Percentiles rank a stretch among this genome's conserved stretches.
phyloP scores from a whole-genome alignment of 2,797 vertebrate species.

The Girardinus metallicus region DNA sequence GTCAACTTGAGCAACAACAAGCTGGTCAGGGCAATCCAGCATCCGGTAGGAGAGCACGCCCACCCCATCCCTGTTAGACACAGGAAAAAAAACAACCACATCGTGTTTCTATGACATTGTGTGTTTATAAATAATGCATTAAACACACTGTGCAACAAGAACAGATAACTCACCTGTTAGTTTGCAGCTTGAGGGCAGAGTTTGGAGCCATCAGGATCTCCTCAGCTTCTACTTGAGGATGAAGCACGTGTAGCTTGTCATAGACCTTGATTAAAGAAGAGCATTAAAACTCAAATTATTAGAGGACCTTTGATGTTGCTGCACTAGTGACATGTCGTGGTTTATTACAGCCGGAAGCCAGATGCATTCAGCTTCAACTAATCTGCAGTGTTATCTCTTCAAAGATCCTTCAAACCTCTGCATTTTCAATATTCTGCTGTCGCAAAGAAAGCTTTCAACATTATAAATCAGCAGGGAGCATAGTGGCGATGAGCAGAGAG shows the following conservation, averaged over 20 bases:
- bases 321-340: constrained; percentile 47
- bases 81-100: not conserved
- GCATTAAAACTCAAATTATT: constrained; percentile 48
- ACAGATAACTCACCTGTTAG: constrained; percentile 86
- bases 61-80: constrained; percentile 83
- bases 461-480: constrained; percentile 30
- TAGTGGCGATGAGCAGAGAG: constrained; percentile 9
- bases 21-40: constrained; percentile 83
- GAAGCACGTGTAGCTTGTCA: constrained; percentile 88
- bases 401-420: constrained; percentile 45
- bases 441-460: constrained; percentile 17
- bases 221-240: constrained; percentile 83
- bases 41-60: constrained; percentile 86
- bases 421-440: constrained; percentile 33
- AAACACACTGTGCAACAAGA: not conserved
- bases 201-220: constrained; percentile 94
- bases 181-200: constrained; percentile 90
- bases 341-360: constrained; percentile 59
- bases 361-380: constrained; percentile 53
- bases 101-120: not conserved
- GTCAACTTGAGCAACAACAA: constrained; percentile 84
- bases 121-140: not conserved
- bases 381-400: constrained; percentile 63
- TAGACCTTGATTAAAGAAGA: constrained; percentile 86
- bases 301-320: constrained; percentile 55